These are phyloP conservation scores for Sinella curviseta DNA, from an alignment of 1,140 invertebrate genomes.

Conservation along the genomic window DNA sequence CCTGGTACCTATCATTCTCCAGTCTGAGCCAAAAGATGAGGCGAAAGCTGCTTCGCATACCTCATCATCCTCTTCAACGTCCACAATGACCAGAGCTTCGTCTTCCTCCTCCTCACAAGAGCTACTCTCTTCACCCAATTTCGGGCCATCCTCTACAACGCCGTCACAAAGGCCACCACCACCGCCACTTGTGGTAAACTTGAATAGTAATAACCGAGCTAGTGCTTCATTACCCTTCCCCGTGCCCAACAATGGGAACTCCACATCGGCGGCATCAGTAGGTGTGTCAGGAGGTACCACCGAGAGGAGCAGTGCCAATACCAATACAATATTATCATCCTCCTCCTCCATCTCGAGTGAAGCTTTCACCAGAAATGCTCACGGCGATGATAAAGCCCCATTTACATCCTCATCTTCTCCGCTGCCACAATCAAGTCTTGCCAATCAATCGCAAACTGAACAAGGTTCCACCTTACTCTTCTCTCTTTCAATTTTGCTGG, in stretches of 20 bases:
- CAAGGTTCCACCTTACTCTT: slow-evolving; percentile 13
- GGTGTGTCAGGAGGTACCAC: neutral
- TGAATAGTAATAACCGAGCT: neutral
- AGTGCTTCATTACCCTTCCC: neutral
- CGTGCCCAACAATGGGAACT: neutral
- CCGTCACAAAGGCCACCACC: neutral
- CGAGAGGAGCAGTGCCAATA: neutral
- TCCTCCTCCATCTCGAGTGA: neutral
- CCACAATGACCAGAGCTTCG: slow-evolving; percentile 2
- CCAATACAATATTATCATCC: neutral
- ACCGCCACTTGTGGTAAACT: neutral
- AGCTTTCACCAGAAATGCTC: no score
- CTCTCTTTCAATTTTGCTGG: neutral
- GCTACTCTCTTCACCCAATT: neutral
- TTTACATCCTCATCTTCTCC: neutral
- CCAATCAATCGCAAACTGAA: neutral
- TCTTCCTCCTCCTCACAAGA: neutral
- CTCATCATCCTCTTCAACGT: slow-evolving; percentile 2
- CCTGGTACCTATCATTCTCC: neutral
- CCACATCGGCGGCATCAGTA: neutral
- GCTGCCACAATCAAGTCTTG: neutral
- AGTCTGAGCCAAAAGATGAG: neutral
- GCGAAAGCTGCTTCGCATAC: no score
- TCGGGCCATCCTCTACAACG: neutral
- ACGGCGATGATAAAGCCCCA: neutral